These are phyloP conservation scores for Petrocephalus microphthalmus DNA, from an alignment of 2,113 vertebrate genomes.

Conservation along the genomic window DNA sequence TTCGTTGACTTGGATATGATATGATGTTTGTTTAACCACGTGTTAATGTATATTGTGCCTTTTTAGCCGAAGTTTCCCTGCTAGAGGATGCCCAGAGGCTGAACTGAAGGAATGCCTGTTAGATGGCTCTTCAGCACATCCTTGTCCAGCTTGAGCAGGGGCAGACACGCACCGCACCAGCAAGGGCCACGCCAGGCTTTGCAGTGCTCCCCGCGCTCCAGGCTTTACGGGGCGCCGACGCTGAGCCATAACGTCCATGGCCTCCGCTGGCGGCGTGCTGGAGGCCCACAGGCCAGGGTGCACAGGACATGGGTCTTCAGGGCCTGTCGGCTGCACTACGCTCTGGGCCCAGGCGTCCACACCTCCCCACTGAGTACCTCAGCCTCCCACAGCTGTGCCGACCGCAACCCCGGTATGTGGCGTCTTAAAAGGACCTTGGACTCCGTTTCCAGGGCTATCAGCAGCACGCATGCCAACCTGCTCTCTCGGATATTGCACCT, in stretches of 20 bases:
- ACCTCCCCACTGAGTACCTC: slow-evolving; percentile 69
- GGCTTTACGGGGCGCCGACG: slow-evolving; percentile 45
- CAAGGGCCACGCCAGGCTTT: slow-evolving; percentile 55
- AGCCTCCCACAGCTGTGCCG: slow-evolving; percentile 62
- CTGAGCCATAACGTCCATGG: slow-evolving; percentile 21
- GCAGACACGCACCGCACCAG: slow-evolving; percentile 58
- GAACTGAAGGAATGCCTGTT: slow-evolving; percentile 70
- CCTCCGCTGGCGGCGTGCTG: slow-evolving; percentile 43
- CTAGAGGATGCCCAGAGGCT: slow-evolving; percentile 13
- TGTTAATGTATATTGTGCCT: not conserved
- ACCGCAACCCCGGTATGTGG: slow-evolving; percentile 73
- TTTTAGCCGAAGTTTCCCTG: not conserved
- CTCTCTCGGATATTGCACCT: slow-evolving; percentile 73
- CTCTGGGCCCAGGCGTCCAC: slow-evolving; percentile 56
- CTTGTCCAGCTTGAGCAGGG: slow-evolving; percentile 63
- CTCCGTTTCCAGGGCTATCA: slow-evolving; percentile 83
- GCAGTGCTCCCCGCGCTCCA: slow-evolving; percentile 43
- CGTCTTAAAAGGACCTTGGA: slow-evolving; percentile 81
- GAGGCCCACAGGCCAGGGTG: slow-evolving; percentile 51
- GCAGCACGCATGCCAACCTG: slow-evolving; percentile 76
- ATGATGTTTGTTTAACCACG: not conserved
- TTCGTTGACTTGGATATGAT: not conserved
- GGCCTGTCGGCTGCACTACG: slow-evolving; percentile 18
- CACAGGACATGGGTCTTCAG: slow-evolving; percentile 24
- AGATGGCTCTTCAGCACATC: slow-evolving; percentile 63